Evolutionary conservation across 2,888 invertebrate genomes (phyloP).

Genomic region (Anthrax anthrax): DNA sequence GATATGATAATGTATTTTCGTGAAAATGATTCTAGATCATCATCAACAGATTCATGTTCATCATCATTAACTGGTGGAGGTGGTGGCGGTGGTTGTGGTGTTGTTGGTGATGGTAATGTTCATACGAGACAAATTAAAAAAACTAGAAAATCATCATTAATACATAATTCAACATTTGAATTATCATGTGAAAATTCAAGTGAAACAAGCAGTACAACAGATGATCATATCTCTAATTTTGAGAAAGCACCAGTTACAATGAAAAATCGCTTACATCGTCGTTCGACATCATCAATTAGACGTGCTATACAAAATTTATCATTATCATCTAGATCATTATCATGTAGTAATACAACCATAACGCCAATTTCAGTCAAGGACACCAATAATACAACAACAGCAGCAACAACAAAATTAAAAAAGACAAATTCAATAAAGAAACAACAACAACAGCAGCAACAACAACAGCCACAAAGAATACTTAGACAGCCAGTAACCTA

Average conservation of each 20-base stretch:
- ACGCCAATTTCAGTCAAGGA: constrained; percentile 12
- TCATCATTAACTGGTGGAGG: constrained; percentile 9
- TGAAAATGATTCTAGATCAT: constrained; percentile 36
- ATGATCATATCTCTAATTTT: constrained; percentile 35
- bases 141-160: not conserved
- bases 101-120: too few species aligned
- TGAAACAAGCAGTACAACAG: constrained; percentile 44
- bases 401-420: not conserved
- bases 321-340: constrained; percentile 47
- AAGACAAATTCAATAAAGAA: not conserved
- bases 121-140: constrained; percentile 9
- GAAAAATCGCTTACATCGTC: constrained; percentile 31
- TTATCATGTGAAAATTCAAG: constrained; percentile 36
- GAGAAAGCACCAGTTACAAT: constrained; percentile 36
- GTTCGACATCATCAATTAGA: constrained; percentile 51
- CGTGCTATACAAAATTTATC: constrained; percentile 56
- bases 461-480: constrained; percentile 52
- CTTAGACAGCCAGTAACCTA: constrained; percentile 64
- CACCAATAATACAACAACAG: constrained; percentile 2
- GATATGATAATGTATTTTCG: constrained; percentile 34
- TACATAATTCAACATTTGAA: constrained; percentile 13
- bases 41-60: constrained; percentile 34
- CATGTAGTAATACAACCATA: constrained; percentile 38
- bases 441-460: constrained; percentile 29
- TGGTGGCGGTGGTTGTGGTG: too few species aligned